Evolutionary conservation across 2,888 invertebrate species (phyloP).

Genomic region (Cephus spinipes): DNA sequence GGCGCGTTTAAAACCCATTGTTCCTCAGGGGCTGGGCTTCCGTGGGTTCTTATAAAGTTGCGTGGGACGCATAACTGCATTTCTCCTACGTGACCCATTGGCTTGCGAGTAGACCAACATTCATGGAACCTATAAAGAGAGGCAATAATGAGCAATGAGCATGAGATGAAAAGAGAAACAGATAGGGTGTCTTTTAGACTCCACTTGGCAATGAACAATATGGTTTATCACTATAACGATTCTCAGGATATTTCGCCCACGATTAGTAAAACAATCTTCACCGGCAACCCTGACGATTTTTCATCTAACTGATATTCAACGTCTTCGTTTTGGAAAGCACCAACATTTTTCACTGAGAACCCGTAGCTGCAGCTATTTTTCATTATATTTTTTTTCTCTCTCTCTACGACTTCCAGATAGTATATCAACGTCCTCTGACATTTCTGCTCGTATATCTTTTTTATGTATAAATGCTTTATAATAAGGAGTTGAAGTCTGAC

Average conservation of each 20-base stretch:
- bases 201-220: neutral
- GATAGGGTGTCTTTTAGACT: no score
- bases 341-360: no score
- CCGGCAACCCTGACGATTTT: neutral
- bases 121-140: no score
- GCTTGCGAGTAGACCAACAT: neutral
- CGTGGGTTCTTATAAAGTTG: slow-evolving; percentile 30
- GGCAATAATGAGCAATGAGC: no score
- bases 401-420: no score
- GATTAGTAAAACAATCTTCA: neutral
- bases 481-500: no score
- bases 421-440: no score
- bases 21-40: slow-evolving; percentile 37
- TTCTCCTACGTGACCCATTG: slow-evolving; percentile 55
- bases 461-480: no score
- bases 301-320: neutral
- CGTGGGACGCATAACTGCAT: slow-evolving; percentile 59
- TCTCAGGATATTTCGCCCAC: neutral
- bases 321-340: neutral
- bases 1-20: slow-evolving; percentile 32
- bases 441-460: no score
- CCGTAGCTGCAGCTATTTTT: no score
- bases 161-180: no score
- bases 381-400: no score
- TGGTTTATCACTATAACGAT: neutral